Base-by-base conservation (phyloP, 92 coral and sea anemone genomes). In the Scolanthus callimorphus region DNA sequence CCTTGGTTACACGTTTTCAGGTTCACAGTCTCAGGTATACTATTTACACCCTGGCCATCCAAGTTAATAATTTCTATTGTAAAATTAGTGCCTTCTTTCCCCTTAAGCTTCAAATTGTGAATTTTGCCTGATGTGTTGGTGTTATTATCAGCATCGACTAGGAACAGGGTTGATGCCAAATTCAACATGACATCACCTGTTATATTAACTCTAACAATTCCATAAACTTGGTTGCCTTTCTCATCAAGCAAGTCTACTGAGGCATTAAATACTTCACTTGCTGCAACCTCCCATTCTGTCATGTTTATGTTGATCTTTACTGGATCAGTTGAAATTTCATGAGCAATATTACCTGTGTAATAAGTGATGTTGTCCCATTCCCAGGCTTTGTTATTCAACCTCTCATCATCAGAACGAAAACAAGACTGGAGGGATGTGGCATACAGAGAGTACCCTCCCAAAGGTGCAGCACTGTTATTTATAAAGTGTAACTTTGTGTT, bases 271-370 rank as follows among this genome's bases (percentile, higher is more conserved):
- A 1, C 27, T 49, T 80, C 66, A 3, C 87, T 73, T 45, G 87
- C 77, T 6, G 74, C 37, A 9, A 49, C 59, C 0, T 27, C 20
- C 87, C 87, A 80, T 39, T 62, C 45, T 10, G 37, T 28, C 2
- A 25, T 31, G 8, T 20, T 6, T 4, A 65, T 67, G 0, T 27
- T 13, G 20, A 80, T 80, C 1, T 24, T 10, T 0, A 80, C 56
- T 11, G 87, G 87, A 26, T 80, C 82, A 43, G 87, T 80, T n/a
- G 71, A 64, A 27, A 80, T 60, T 37, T 80, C 60, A 17, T 54
- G 34, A 21, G 27, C 25, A 20, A 47, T 62, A 8, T 27, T 22
- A 1, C 55, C 53, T 39, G 30, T 62, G 44, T 31, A 34, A 6
- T 23, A 31, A 25, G 30, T n/a, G 27, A 57, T 47, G 19, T 22